Percentiles rank a stretch among this genome's conserved stretches.
These are phyloP conservation scores for Ladona fulva DNA, from an alignment of 1,140 invertebrate species.

Conservation along the genomic window DNA sequence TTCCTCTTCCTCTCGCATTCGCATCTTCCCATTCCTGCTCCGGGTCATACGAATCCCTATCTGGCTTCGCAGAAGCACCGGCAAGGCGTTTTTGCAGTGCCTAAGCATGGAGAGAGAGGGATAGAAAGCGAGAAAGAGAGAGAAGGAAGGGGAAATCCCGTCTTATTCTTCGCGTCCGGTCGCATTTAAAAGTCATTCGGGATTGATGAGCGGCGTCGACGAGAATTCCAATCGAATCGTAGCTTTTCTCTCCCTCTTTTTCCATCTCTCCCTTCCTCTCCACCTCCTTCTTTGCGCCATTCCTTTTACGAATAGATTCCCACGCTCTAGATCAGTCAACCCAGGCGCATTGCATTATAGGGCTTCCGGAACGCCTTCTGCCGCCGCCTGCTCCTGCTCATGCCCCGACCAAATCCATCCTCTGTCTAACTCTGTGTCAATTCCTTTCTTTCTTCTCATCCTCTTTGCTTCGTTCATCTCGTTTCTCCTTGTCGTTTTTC, in stretches of 20 bases:
- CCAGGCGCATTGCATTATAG: not conserved
- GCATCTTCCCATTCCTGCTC: too few species aligned
- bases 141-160: too few species aligned
- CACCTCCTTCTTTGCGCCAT: not conserved
- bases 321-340: slow-evolving; percentile 3
- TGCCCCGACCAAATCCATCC: not conserved
- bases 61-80: too few species aligned
- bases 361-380: not conserved
- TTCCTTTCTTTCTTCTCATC: not conserved
- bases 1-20: too few species aligned
- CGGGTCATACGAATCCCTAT: too few species aligned
- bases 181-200: not conserved
- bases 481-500: too few species aligned
- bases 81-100: too few species aligned
- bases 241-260: not conserved
- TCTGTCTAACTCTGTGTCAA: not conserved
- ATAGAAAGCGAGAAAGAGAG: too few species aligned
- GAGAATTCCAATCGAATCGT: not conserved
- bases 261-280: not conserved
- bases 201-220: not conserved
- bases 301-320: slow-evolving; percentile 1
- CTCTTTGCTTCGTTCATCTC: too few species aligned
- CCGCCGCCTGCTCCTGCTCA: not conserved
- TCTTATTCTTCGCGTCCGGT: not conserved
- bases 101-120: too few species aligned